Evolutionary conservation across 2,113 vertebrate genomes (phyloP).

Genomic region (Cynopterus brachyotis): DNA sequence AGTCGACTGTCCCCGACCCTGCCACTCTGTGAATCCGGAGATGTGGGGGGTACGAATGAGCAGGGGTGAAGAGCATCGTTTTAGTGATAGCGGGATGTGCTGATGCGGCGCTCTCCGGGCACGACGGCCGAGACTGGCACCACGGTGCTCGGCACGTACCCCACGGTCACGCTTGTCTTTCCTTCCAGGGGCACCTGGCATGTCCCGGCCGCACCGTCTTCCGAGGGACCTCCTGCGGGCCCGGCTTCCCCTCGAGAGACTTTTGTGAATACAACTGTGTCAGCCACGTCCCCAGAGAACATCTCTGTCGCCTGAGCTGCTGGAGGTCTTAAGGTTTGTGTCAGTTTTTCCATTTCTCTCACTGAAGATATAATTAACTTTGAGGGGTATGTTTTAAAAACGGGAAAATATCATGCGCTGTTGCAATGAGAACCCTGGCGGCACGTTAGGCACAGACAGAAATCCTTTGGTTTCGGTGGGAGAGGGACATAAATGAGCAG

Average conservation of each 20-base stretch:
- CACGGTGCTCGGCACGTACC: background rate
- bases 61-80: background rate
- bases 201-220: background rate
- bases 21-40: background rate
- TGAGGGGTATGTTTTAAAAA: background rate
- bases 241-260: slow-evolving; percentile 13
- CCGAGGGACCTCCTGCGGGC: slow-evolving; percentile 1
- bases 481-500: background rate
- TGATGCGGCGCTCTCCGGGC: background rate
- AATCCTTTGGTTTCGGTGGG: background rate
- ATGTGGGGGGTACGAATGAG: background rate
- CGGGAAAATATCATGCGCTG: background rate
- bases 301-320: slow-evolving; percentile 16
- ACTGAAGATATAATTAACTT: slow-evolving; percentile 17
- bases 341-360: slow-evolving; percentile 43
- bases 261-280: background rate
- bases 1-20: fast-evolving
- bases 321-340: slow-evolving; percentile 63
- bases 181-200: slow-evolving; percentile 50
- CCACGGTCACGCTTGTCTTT: background rate
- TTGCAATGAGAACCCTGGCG: background rate
- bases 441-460: background rate
- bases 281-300: background rate
- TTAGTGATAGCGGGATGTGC: background rate
- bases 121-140: no score